Evolutionary conservation across 2,113 vertebrate genomes (phyloP).

Genomic region (Oreotrochilus melanogaster): DNA sequence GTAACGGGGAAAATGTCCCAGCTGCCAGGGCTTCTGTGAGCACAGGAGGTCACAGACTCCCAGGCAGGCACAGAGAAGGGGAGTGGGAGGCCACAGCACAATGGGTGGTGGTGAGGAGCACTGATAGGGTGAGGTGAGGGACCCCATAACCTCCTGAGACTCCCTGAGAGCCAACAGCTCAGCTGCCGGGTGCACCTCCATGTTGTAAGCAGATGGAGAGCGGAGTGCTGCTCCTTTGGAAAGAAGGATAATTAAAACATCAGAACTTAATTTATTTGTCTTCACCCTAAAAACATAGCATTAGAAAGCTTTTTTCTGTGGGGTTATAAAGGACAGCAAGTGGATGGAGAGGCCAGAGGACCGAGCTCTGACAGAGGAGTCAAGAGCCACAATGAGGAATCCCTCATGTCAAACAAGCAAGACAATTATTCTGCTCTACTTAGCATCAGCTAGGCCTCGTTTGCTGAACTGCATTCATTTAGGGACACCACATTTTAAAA

Average conservation of each 20-base stretch:
- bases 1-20: accelerated
- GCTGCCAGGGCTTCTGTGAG: accelerated
- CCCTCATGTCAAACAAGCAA: constrained; percentile 63
- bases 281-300: background rate
- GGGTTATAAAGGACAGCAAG: constrained; percentile 41
- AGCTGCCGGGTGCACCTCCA: background rate
- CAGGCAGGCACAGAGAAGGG: background rate
- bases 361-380: background rate
- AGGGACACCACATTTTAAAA: constrained; percentile 45
- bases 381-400: background rate
- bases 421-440: constrained; percentile 68
- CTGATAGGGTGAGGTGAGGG: background rate
- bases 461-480: constrained; percentile 21
- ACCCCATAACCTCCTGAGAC: background rate
- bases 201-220: background rate
- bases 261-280: background rate
- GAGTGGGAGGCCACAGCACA: no score
- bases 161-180: background rate
- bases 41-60: background rate
- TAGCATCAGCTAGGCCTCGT: constrained; percentile 44
- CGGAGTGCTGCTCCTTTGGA: background rate
- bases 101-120: background rate
- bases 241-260: background rate
- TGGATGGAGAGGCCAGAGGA: constrained; percentile 32
- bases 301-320: background rate